These are phyloP conservation scores for Sinocyclocheilus grahami DNA, from an alignment of 2,113 vertebrate species.

Conservation along the genomic window DNA sequence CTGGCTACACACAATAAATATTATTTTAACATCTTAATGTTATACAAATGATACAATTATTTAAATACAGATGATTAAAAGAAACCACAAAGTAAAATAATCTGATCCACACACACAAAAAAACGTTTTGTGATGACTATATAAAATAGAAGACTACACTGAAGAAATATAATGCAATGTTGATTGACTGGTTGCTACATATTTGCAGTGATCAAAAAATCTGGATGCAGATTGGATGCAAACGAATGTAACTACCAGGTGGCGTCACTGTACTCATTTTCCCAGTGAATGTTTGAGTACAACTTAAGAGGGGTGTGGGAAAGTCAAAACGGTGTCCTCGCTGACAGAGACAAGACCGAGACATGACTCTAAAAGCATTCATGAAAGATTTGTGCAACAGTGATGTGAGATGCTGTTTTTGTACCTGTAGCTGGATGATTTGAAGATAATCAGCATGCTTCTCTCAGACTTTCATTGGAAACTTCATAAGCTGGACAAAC, in stretches of 20 bases:
- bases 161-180: too few relatives aligned
- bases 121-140: too few relatives aligned
- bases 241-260: background rate
- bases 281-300: background rate
- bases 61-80: too few relatives aligned
- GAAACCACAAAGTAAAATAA: too few relatives aligned
- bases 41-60: too few relatives aligned
- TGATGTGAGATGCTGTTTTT: background rate
- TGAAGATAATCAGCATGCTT: background rate
- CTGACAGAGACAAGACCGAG: background rate
- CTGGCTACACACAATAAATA: too few relatives aligned
- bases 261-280: too few relatives aligned
- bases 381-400: background rate
- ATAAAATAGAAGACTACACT: too few relatives aligned
- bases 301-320: background rate
- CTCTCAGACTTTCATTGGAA: background rate
- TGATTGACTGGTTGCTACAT: too few relatives aligned
- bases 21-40: too few relatives aligned
- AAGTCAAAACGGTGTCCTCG: background rate
- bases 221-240: background rate
- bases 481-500: background rate
- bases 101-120: too few relatives aligned
- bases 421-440: background rate
- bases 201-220: background rate
- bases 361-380: background rate